A percentile compares a stretch with the other conserved stretches of the same genome.
These are phyloP conservation scores for Empidonax traillii DNA, from an alignment of 2,113 vertebrate genomes.

Conservation along the genomic window DNA sequence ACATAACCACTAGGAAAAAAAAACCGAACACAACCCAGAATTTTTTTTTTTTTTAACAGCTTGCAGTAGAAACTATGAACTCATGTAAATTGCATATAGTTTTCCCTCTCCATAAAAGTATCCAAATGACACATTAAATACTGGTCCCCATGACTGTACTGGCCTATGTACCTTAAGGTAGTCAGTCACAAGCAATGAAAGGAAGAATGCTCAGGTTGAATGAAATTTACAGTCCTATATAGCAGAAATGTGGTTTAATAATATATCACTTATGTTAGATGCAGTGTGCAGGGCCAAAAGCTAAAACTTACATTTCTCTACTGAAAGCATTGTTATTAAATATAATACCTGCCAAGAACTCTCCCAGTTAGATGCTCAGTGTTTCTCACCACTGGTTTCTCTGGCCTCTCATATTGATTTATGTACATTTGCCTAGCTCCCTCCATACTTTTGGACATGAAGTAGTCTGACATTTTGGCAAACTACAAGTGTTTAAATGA, in stretches of 20 bases:
- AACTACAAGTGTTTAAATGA: not conserved
- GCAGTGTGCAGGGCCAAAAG: not conserved
- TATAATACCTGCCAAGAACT: not conserved
- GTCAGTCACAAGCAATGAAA: not conserved
- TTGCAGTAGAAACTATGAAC: not conserved
- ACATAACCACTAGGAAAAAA: not conserved
- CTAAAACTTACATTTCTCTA: not conserved
- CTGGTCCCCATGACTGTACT: not conserved
- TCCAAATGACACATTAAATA: not conserved
- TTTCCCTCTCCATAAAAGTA: not conserved
- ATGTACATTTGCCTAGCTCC: not conserved
- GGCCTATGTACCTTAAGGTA: not conserved
- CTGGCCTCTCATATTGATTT: slow-evolving; percentile 3
- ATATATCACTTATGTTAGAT: not conserved
- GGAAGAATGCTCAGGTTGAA: not conserved
- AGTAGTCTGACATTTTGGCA: not conserved
- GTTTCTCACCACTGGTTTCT: not conserved
- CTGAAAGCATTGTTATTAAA: slow-evolving; percentile 23
- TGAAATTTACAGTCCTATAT: not conserved
- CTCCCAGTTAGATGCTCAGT: not conserved
- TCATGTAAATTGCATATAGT: not conserved
- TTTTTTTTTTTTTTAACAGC: not conserved
- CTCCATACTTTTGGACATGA: not conserved
- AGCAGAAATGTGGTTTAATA: slow-evolving; percentile 5
- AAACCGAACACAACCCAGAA: not conserved